phyloP scores from a whole-genome alignment of 2,888 invertebrate genomes.

The Biston betularia region DNA sequence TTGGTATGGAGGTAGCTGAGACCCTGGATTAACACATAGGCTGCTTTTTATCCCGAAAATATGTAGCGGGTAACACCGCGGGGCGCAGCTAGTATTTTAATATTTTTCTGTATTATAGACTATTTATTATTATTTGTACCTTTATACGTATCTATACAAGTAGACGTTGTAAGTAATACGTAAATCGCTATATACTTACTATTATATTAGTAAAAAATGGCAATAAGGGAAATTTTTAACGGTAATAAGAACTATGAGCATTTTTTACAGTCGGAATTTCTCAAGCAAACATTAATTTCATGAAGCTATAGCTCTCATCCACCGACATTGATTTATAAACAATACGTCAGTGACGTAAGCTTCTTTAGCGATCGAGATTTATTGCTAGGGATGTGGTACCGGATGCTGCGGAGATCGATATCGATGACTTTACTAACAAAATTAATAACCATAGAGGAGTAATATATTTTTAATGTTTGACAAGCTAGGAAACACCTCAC shows the following conservation, averaged over 20 bases:
- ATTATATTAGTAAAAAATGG: not conserved
- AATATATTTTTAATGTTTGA: too few species aligned
- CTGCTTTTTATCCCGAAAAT: too few species aligned
- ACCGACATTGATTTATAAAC: conserved; percentile 80
- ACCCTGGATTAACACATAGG: too few species aligned
- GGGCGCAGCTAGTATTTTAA: too few species aligned
- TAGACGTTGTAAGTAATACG: too few species aligned
- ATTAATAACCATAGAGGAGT: not conserved
- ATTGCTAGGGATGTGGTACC: conserved; percentile 70
- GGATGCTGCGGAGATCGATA: conserved; percentile 54
- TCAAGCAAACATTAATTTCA: conserved; percentile 29
- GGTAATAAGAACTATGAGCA: conserved; percentile 10
- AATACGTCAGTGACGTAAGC: conserved; percentile 85
- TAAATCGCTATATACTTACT: too few species aligned
- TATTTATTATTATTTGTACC: too few species aligned
- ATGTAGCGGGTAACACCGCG: too few species aligned
- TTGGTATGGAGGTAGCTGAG: too few species aligned
- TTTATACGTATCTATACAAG: too few species aligned
- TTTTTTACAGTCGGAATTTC: conserved; percentile 14
- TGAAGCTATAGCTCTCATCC: conserved; percentile 49
- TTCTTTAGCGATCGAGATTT: conserved; percentile 85
- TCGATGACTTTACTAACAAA: not conserved
- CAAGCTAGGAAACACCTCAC: too few species aligned
- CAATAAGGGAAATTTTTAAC: not conserved
- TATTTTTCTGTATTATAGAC: too few species aligned